Conservation (phyloP, 2,797 vertebrate genomes). For the Morus bassanus region DNA sequence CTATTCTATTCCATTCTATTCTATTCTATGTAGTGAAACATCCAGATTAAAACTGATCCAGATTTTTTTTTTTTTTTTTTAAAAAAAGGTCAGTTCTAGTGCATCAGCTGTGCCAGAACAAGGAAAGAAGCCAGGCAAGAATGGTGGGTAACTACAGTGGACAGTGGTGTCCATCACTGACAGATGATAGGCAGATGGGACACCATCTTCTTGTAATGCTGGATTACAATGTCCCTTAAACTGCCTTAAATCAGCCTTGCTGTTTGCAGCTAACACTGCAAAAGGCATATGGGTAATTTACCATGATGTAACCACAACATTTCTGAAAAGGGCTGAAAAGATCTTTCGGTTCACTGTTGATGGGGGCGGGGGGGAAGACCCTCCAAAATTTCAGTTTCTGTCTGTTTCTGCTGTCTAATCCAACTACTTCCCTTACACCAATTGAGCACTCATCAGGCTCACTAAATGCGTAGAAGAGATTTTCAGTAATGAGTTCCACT, state of each 20-base stretch:
- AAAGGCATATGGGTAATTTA: neutral
- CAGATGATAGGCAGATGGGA: neutral
- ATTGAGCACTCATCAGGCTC: neutral
- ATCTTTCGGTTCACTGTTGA: neutral
- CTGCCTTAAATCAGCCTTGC: neutral
- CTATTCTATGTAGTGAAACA: neutral
- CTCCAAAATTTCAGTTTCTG: neutral
- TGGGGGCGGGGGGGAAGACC: neutral
- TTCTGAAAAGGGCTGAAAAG: neutral
- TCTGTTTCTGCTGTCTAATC: neutral
- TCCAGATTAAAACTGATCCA: neutral
- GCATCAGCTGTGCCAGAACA: neutral
- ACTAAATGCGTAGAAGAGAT: neutral
- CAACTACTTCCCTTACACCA: neutral
- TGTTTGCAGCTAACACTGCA: neutral
- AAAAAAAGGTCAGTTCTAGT: neutral
- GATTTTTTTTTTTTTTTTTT: neutral
- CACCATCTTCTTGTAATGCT: neutral
- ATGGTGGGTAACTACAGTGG: neutral
- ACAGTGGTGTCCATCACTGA: neutral
- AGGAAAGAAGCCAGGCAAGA: neutral
- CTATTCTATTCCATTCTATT: neutral
- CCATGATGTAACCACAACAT: rapidly evolving
- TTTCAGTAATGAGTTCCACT: neutral
- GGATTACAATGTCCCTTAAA: neutral